phyloP scores from a whole-genome alignment of 2,113 vertebrate genomes.

The Apaloderma vittatum region DNA sequence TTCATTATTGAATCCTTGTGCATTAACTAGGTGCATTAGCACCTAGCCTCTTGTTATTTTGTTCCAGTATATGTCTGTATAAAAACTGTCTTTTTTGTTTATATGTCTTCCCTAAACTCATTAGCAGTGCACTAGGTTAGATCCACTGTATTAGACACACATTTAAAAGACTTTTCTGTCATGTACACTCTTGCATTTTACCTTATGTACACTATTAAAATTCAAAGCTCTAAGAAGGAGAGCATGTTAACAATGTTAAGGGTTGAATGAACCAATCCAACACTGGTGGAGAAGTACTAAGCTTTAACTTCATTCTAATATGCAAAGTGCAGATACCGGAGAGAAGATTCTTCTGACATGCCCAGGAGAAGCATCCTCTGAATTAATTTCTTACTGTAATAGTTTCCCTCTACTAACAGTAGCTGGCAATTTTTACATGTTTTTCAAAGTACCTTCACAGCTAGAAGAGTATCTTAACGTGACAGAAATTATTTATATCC shows the following conservation, averaged over 20 bases:
- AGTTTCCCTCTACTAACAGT: not conserved
- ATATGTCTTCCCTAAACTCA: not conserved
- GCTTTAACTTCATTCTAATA: slow-evolving; percentile 61
- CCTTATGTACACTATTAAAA: slow-evolving; percentile 59
- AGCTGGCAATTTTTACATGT: not conserved
- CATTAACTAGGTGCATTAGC: too few relatives aligned
- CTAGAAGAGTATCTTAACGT: not conserved
- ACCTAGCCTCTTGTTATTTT: not conserved
- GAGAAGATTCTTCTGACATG: slow-evolving; percentile 22
- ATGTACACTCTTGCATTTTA: slow-evolving; percentile 1
- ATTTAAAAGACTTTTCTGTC: not conserved
- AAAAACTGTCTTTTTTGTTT: not conserved
- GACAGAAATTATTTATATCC: not conserved
- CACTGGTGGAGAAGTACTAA: not conserved
- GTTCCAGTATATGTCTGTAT: not conserved
- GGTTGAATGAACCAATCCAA: slow-evolving; percentile 14
- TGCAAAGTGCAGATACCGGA: not conserved
- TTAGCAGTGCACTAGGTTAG: not conserved
- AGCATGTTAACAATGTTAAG: slow-evolving; percentile 49
- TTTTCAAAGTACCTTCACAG: not conserved
- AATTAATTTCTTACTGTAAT: slow-evolving; percentile 29
- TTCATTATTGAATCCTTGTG: not conserved
- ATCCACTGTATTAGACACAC: not conserved
- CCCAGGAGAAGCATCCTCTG: not conserved
- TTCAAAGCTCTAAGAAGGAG: slow-evolving; percentile 62